Percentiles rank a stretch among this genome's conserved stretches.
phyloP scores from a whole-genome alignment of 2,888 invertebrate genomes.

The Mechanitis messenoides region DNA sequence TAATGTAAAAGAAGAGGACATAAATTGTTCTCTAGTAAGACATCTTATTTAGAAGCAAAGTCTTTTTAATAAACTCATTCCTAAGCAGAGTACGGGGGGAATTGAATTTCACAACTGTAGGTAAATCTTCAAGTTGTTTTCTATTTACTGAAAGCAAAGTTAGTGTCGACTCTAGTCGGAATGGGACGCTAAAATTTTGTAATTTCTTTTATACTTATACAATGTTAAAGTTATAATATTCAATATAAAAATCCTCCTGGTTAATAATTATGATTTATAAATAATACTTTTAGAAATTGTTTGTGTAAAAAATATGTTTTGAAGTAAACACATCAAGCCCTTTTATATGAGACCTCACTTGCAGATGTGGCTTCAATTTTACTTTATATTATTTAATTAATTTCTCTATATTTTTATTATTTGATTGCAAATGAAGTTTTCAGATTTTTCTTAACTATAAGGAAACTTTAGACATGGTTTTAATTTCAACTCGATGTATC shows the following conservation, averaged over 20 bases:
- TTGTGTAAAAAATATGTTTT: too few relatives aligned
- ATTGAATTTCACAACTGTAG: conserved; percentile 23
- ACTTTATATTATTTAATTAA: too few relatives aligned
- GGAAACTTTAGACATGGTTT: too few relatives aligned
- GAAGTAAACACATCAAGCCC: too few relatives aligned
- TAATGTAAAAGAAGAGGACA: not conserved
- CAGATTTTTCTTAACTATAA: too few relatives aligned
- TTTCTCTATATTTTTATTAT: too few relatives aligned
- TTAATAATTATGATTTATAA: not conserved
- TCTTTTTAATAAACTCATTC: conserved; percentile 17
- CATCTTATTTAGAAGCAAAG: conserved; percentile 10
- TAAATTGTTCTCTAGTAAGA: conserved; percentile 6
- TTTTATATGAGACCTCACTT: too few relatives aligned
- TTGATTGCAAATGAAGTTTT: too few relatives aligned
- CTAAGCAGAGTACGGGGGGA: conserved; percentile 15
- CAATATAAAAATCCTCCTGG: not conserved
- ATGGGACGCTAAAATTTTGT: conserved; percentile 3
- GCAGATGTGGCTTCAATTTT: too few relatives aligned
- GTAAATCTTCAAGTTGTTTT: conserved; percentile 30
- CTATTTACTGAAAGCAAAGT: conserved; percentile 31
- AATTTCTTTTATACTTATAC: not conserved
- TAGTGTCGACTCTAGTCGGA: conserved; percentile 12
- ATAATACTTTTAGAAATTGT: too few relatives aligned
- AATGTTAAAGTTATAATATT: not conserved
- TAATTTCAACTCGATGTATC: too few relatives aligned